phyloP scores from a whole-genome alignment of 2,797 vertebrate genomes.

The Syngnathus acus region DNA sequence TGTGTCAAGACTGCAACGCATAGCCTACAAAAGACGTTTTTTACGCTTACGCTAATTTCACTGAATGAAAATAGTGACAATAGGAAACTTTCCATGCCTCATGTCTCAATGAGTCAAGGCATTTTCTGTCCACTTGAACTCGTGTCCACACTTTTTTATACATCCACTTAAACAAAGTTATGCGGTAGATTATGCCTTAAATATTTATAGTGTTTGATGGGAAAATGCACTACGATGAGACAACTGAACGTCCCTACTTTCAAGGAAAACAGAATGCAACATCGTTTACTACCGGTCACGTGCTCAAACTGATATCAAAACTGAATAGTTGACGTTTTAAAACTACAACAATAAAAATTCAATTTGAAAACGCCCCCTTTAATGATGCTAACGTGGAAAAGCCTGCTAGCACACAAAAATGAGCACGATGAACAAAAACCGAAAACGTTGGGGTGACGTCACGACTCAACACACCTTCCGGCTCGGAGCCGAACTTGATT shows the following conservation, averaged over 20 bases:
- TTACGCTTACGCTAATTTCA: background rate
- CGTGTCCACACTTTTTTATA: too few relatives aligned
- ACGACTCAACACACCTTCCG: constrained; percentile 1
- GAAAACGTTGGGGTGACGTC: background rate
- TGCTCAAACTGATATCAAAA: background rate
- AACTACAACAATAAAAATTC: background rate
- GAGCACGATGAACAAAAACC: background rate
- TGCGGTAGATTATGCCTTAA: too few relatives aligned
- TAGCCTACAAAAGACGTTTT: background rate
- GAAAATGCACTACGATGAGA: background rate
- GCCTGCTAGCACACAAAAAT: background rate
- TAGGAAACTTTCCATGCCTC: too few relatives aligned
- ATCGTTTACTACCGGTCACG: background rate
- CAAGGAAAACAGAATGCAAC: background rate
- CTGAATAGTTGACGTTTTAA: background rate
- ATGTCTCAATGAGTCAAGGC: too few relatives aligned
- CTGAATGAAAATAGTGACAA: background rate
- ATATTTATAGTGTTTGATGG: too few relatives aligned
- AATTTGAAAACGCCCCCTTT: background rate
- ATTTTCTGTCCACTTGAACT: too few relatives aligned
- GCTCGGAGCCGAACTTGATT: background rate
- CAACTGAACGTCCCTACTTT: background rate
- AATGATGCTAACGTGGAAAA: background rate
- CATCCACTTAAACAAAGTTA: too few relatives aligned
- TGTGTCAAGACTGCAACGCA: background rate